Evolutionary conservation across 30 jellyfish, hydroid and myxozoan species (phyloP).

Genomic region (Aurelia coerulea): DNA sequence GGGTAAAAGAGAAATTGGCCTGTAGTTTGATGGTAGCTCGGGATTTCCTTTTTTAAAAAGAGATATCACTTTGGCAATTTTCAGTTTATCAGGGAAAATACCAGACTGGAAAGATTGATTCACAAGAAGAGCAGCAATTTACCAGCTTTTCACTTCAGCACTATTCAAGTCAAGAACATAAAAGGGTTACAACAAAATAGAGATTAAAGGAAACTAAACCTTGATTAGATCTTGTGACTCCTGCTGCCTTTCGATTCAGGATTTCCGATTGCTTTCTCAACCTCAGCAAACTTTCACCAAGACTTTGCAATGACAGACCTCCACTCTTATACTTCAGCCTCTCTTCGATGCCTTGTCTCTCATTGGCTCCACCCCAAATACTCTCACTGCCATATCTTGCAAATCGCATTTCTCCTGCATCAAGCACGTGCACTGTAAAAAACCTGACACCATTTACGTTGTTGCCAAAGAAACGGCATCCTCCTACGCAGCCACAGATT

Average conservation of each 20-base stretch:
- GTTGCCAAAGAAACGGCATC: slow-evolving; percentile 91
- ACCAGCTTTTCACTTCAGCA: no score
- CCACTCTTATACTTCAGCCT: slow-evolving; percentile 60
- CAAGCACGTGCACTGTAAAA: slow-evolving; percentile 84
- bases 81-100: no score
- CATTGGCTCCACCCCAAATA: slow-evolving; percentile 94
- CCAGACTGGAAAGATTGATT: no score
- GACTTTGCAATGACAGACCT: slow-evolving; percentile 52
- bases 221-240: not conserved
- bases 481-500: slow-evolving; percentile 98
- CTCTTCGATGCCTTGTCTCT: slow-evolving; percentile 73
- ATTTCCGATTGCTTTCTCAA: slow-evolving; percentile 45
- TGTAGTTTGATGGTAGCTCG: no score
- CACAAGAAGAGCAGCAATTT: no score
- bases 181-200: no score
- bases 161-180: no score
- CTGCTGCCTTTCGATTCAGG: slow-evolving; percentile 23
- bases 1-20: no score
- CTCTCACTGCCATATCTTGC: slow-evolving; percentile 97
- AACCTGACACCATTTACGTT: slow-evolving; percentile 94
- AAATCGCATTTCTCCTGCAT: slow-evolving; percentile 77
- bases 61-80: no score
- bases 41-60: no score
- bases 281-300: slow-evolving; percentile 50
- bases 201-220: not conserved